These are phyloP conservation scores for Diplosoma virens DNA, from an alignment of 23 tunicate species.

Conservation along the genomic window DNA sequence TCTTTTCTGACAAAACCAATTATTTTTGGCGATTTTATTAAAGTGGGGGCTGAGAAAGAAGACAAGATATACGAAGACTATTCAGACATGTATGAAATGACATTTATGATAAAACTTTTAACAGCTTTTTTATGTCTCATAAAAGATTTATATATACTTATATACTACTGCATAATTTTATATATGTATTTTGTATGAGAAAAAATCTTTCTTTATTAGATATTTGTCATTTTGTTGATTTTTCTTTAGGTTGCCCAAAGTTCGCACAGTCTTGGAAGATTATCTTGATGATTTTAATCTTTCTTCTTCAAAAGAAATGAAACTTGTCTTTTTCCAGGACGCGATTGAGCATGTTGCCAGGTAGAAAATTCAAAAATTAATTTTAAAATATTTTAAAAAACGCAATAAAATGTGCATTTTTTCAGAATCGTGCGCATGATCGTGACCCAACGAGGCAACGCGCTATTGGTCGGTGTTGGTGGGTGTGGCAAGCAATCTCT, in stretches of 20 bases:
- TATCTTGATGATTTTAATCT: slow-evolving; percentile 94
- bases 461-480: slow-evolving; percentile 96
- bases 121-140: no score
- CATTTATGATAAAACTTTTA: background rate
- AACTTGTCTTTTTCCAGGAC: slow-evolving; percentile 96
- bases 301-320: slow-evolving; percentile 94
- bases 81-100: slow-evolving; percentile 72
- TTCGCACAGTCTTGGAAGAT: slow-evolving; percentile 84
- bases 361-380: slow-evolving; percentile 11
- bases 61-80: slow-evolving; percentile 88
- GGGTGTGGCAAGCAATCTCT: slow-evolving; percentile 99
- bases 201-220: no score
- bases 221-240: no score
- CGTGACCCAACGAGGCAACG: slow-evolving; percentile 94
- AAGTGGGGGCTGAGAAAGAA: slow-evolving; percentile 76
- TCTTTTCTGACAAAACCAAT: slow-evolving; percentile 75
- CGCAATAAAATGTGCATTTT: background rate
- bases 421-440: slow-evolving; percentile 92
- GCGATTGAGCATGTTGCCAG: slow-evolving; percentile 95
- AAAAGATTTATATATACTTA: no score
- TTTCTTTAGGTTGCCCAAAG: slow-evolving; percentile 68
- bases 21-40: slow-evolving; percentile 94
- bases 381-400: background rate
- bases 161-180: no score
- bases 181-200: no score